Percentiles rank a stretch among this genome's conserved stretches.
Conservation (phyloP, 2,888 invertebrate species). For the Apamea sordens region DNA sequence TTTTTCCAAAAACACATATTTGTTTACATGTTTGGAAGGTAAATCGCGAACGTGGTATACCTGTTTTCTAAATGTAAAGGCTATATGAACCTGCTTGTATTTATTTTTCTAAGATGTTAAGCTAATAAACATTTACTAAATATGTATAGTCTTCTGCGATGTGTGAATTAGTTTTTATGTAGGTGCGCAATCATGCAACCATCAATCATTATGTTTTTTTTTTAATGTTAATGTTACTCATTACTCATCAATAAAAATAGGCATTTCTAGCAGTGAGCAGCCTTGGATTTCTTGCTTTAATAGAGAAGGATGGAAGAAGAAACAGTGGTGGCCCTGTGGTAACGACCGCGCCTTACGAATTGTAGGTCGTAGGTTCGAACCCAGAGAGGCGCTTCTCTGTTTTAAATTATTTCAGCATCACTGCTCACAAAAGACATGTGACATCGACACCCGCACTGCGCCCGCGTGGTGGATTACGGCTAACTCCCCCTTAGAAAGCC, state of each 20-base stretch:
- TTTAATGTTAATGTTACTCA: neutral
- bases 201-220: neutral
- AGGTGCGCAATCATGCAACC: neutral
- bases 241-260: neutral
- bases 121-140: neutral
- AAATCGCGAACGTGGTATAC: slow-evolving; percentile 6
- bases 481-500: too few relatives aligned
- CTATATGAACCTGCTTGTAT: too few relatives aligned
- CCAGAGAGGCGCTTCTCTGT: too few relatives aligned
- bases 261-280: neutral
- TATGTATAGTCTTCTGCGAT: too few relatives aligned
- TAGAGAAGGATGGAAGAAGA: neutral
- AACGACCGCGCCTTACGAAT: too few relatives aligned
- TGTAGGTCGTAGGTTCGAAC: too few relatives aligned
- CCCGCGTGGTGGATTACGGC: too few relatives aligned
- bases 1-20: neutral
- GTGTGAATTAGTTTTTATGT: neutral
- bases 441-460: too few relatives aligned
- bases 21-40: neutral
- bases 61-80: slow-evolving; percentile 14
- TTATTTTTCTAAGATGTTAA: neutral
- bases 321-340: too few relatives aligned
- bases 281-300: neutral
- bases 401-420: too few relatives aligned
- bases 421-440: too few relatives aligned